Base-by-base conservation (phyloP, 2,113 vertebrate genomes). In the Chlamydotis undulata region DNA sequence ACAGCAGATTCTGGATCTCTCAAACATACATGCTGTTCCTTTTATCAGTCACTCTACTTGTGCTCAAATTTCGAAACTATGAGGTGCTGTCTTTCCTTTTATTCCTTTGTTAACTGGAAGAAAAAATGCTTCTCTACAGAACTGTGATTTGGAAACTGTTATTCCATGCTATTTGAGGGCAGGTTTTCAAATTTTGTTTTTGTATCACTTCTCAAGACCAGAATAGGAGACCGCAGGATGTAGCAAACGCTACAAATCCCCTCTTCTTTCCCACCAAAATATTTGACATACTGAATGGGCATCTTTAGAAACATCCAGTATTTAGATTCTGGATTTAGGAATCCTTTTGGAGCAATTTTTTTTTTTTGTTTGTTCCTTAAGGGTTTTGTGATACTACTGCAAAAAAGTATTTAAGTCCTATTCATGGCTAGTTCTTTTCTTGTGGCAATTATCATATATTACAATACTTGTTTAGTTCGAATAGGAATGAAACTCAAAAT, bases 1-100 rank as follows among this genome's bases (percentile, higher is more conserved):
- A 59, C 26, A 91, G 89, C 75, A 94, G 74, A 82, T 83, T 91
- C 84, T 53, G 75, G 68, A 83, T 89, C 64, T 93, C 83, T 96
- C 93, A 95, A 90, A 89, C 53, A 75, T 60, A 92, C 65, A 89
- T 65, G 41, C 43, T 49, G n/a, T 88, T 93, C 67, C 87, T 91
- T 93, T 97, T 95, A 91, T 93, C 64, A 68, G 56, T 83, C 49
- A 43, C 19, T 89, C 71, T 76, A 22, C 33, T 93, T 79, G 76
- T 26, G 13, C 37, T 94, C 15, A 50, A n/a, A 77, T 90, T 91
- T 77, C 5, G 5, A 83, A 96, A 71, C 60, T 89, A 93, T 94
- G 92, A 78, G 39, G 19, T 71, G 43, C 52, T 31, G 53, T 83
- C 39, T 94, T 91, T 83, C 43, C 33, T 93, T 82, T 82, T 68